A percentile compares a stretch with the other conserved stretches of the same genome.
phyloP scores from a whole-genome alignment of 2,113 vertebrate species.

The Urocitellus parryii region DNA sequence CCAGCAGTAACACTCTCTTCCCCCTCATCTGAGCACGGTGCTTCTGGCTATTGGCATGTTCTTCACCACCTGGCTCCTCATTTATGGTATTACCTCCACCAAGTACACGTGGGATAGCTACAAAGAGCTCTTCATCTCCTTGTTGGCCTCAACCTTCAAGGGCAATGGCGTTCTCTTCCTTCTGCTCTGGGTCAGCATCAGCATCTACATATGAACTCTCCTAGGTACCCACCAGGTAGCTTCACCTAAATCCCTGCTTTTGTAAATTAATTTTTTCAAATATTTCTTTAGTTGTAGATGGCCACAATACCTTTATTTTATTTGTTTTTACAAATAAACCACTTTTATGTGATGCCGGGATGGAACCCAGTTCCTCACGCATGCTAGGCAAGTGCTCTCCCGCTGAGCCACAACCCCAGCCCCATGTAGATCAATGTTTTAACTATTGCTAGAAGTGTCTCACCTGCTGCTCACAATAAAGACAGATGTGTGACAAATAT shows the following conservation, averaged over 20 bases:
- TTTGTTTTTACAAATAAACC: too few relatives aligned
- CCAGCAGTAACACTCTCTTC: too few relatives aligned
- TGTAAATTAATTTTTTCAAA: slow-evolving; percentile 66
- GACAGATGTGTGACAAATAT: neutral
- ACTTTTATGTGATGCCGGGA: too few relatives aligned
- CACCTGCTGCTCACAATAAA: slow-evolving; percentile 73
- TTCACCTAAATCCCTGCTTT: slow-evolving; percentile 48
- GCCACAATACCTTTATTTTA: too few relatives aligned
- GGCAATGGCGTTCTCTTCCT: slow-evolving; percentile 98
- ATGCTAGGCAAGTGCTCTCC: too few relatives aligned
- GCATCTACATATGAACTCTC: slow-evolving; percentile 94
- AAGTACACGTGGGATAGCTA: slow-evolving; percentile 98
- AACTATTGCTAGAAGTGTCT: neutral
- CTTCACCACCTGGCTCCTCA: slow-evolving; percentile 99
- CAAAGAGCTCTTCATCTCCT: slow-evolving; percentile 98
- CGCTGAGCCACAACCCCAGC: too few relatives aligned
- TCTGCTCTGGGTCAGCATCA: slow-evolving; percentile 98
- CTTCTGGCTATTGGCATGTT: slow-evolving; percentile 98
- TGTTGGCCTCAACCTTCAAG: slow-evolving; percentile 98
- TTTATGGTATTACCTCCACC: slow-evolving; percentile 98
- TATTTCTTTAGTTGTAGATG: too few relatives aligned
- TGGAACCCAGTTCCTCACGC: too few relatives aligned
- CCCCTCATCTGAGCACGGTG: slow-evolving; percentile 96
- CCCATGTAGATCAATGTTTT: neutral
- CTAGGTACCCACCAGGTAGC: slow-evolving; percentile 41